A percentile compares a stretch with the other conserved stretches of the same genome.
phyloP scores from a whole-genome alignment of 2,888 invertebrate genomes.

The Diarsia mendica region DNA sequence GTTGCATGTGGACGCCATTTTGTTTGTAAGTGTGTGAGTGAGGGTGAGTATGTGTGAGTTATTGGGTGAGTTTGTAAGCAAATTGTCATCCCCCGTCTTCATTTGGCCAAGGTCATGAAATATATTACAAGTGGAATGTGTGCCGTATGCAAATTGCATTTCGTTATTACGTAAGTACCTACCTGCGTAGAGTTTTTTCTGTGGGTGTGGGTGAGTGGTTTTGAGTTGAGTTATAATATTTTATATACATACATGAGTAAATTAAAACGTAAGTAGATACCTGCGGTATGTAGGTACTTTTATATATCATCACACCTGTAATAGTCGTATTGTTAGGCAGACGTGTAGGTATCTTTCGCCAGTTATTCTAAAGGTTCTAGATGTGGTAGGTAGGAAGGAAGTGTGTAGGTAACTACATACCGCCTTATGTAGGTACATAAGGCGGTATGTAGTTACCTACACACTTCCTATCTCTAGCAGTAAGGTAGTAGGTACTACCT shows the following conservation, averaged over 20 bases:
- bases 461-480: too few relatives aligned
- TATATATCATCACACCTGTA: too few relatives aligned
- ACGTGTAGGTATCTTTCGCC: too few relatives aligned
- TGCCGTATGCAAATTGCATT: slow-evolving; percentile 28
- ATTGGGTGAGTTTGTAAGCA: slow-evolving; percentile 46
- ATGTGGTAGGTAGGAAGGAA: too few relatives aligned
- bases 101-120: slow-evolving; percentile 63
- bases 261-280: neutral
- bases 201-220: too few relatives aligned
- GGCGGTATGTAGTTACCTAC: too few relatives aligned
- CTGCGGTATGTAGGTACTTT: neutral
- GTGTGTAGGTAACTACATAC: neutral
- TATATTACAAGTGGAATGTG: slow-evolving; percentile 26
- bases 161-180: slow-evolving; percentile 3
- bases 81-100: slow-evolving; percentile 53
- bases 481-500: neutral
- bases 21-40: slow-evolving; percentile 23
- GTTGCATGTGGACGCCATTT: slow-evolving; percentile 42
- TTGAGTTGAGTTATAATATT: too few relatives aligned
- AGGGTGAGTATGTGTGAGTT: slow-evolving; percentile 21
- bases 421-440: too few relatives aligned
- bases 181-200: neutral
- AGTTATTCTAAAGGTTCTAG: too few relatives aligned
- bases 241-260: neutral
- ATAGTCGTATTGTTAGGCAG: too few relatives aligned